Conservation (phyloP, 2,888 invertebrate genomes). For the Orchesellides sinensis region DNA sequence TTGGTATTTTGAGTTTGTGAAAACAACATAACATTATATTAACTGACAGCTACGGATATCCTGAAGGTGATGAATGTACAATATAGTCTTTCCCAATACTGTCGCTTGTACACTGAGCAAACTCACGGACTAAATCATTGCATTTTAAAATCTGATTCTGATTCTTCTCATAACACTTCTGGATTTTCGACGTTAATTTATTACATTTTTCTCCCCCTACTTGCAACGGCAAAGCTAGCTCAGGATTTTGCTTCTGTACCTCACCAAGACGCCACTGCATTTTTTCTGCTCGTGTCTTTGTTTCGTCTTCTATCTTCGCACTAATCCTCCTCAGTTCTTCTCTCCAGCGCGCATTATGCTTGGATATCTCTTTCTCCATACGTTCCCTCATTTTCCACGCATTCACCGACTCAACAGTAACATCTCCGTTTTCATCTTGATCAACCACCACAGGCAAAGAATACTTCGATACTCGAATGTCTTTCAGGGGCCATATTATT, state of each 20-base stretch:
- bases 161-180: constrained; percentile 29
- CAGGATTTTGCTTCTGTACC: not conserved
- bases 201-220: not conserved
- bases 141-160: constrained; percentile 27
- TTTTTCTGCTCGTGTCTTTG: not conserved
- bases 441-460: constrained; percentile 25
- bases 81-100: no score
- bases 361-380: not conserved
- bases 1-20: no score
- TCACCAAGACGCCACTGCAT: constrained; percentile 2
- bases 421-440: constrained; percentile 12
- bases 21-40: no score
- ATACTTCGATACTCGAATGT: constrained; percentile 17
- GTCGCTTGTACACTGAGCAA: constrained; percentile 41
- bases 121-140: constrained; percentile 22
- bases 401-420: constrained; percentile 12
- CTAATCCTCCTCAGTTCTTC: constrained; percentile 1
- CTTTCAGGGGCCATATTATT: not conserved
- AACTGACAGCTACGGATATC: no score
- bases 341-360: constrained; percentile 11
- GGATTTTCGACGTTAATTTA: not conserved
- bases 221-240: not conserved
- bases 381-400: constrained; percentile 27
- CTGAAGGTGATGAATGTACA: no score
- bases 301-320: constrained; percentile 28